These are phyloP conservation scores for Laothoe populi DNA, from an alignment of 2,888 invertebrate genomes.

Conservation along the genomic window DNA sequence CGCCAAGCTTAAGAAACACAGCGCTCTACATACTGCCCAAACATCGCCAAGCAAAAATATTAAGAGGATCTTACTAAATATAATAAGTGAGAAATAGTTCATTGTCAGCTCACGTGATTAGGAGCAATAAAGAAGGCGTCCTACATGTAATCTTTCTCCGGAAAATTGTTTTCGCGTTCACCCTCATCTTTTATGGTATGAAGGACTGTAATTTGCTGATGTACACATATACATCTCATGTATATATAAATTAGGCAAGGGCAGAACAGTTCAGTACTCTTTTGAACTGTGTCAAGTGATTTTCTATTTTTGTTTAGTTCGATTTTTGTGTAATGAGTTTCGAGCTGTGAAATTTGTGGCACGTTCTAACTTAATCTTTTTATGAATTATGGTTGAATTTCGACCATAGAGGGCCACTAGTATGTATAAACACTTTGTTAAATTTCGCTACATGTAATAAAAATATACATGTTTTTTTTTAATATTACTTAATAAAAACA, in stretches of 20 bases:
- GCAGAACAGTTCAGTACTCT: no score
- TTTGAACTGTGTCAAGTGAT: no score
- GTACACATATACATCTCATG: constrained; percentile 27
- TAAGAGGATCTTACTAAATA: constrained; percentile 66
- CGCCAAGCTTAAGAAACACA: not conserved
- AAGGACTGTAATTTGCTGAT: constrained; percentile 62
- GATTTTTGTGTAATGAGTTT: no score
- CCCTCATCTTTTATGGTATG: constrained; percentile 62
- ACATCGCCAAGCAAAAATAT: not conserved
- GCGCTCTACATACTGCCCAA: not conserved
- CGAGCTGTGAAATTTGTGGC: no score
- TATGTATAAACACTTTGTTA: no score
- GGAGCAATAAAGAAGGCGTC: constrained; percentile 67
- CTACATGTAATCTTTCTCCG: constrained; percentile 60
- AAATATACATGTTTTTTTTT: no score
- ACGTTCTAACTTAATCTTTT: no score
- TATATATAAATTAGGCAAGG: not conserved
- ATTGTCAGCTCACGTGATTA: constrained; percentile 81
- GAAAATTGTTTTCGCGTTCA: constrained; percentile 73
- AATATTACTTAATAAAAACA: no score
- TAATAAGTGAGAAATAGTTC: constrained; percentile 80
- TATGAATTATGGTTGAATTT: no score
- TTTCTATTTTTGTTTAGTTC: no score
- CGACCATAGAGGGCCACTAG: no score
- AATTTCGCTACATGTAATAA: no score